Evolutionary conservation across 2,113 vertebrate species (phyloP).

Genomic region (Astatoreochromis straeleni): DNA sequence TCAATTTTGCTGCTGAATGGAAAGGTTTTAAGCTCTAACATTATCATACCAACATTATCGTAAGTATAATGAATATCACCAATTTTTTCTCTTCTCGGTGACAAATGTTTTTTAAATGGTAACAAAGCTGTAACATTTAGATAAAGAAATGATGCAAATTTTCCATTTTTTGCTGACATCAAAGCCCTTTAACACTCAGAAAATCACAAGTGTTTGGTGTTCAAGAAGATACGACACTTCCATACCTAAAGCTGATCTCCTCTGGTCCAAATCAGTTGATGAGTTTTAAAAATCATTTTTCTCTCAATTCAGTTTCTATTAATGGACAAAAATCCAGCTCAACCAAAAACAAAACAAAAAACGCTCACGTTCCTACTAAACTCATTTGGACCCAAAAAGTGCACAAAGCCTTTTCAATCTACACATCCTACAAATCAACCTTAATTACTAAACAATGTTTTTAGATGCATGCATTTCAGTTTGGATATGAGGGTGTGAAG

Average conservation of each 20-base stretch:
- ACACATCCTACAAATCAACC: background rate
- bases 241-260: background rate
- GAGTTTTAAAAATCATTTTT: background rate
- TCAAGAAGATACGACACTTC: background rate
- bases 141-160: background rate
- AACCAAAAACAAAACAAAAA: background rate
- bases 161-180: background rate
- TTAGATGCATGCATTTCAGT: background rate
- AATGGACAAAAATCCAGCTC: background rate
- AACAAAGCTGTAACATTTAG: background rate
- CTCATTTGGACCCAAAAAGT: accelerated
- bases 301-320: background rate
- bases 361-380: background rate
- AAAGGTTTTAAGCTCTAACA: background rate
- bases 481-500: accelerated
- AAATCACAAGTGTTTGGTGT: background rate
- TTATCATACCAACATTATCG: background rate
- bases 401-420: background rate
- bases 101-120: background rate
- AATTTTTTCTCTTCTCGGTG: background rate
- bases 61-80: background rate
- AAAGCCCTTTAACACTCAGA: background rate
- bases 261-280: background rate
- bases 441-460: background rate
- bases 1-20: background rate